phyloP scores from a whole-genome alignment of 2,113 vertebrate species.

The Trematomus loennbergii region DNA sequence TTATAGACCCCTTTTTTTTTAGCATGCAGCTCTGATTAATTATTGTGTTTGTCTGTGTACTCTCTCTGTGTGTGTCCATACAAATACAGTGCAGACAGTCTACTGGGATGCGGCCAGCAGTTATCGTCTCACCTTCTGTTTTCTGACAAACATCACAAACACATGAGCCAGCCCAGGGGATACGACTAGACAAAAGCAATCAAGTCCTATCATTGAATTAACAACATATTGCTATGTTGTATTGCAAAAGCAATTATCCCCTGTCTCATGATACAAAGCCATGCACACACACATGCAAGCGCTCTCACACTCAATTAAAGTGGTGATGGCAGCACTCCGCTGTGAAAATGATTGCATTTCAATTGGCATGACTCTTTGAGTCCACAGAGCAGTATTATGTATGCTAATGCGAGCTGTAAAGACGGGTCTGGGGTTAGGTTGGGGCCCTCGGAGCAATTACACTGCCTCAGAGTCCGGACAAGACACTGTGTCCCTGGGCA shows the following conservation, averaged over 20 bases:
- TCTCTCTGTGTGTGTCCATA: slow-evolving; percentile 28
- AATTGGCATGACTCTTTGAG: slow-evolving; percentile 71
- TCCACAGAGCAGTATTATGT: slow-evolving; percentile 78
- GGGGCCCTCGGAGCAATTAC: slow-evolving; percentile 66
- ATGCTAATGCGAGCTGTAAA: slow-evolving; percentile 81
- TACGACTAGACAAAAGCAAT: slow-evolving; percentile 77
- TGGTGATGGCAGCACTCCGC: slow-evolving; percentile 49
- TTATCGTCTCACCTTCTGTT: slow-evolving; percentile 61
- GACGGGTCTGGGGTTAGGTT: slow-evolving; percentile 57
- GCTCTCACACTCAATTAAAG: slow-evolving; percentile 73
- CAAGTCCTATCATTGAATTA: slow-evolving; percentile 77
- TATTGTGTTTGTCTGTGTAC: slow-evolving; percentile 19
- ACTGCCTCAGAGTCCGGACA: slow-evolving; percentile 52
- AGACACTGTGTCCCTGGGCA: slow-evolving; percentile 48
- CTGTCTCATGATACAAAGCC: slow-evolving; percentile 63
- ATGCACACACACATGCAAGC: slow-evolving; percentile 39
- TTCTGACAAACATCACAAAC: slow-evolving; percentile 60
- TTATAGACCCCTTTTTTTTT: slow-evolving; percentile 43
- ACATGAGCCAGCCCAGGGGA: slow-evolving; percentile 61
- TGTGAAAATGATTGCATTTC: slow-evolving; percentile 80
- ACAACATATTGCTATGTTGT: slow-evolving; percentile 70
- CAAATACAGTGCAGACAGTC: slow-evolving; percentile 36
- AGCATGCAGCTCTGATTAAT: slow-evolving; percentile 31
- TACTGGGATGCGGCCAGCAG: slow-evolving; percentile 47
- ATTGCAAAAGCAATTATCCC: slow-evolving; percentile 76